These are phyloP conservation scores for Okamejei kenojei DNA, from an alignment of 2,797 vertebrate species.

Conservation along the genomic window DNA sequence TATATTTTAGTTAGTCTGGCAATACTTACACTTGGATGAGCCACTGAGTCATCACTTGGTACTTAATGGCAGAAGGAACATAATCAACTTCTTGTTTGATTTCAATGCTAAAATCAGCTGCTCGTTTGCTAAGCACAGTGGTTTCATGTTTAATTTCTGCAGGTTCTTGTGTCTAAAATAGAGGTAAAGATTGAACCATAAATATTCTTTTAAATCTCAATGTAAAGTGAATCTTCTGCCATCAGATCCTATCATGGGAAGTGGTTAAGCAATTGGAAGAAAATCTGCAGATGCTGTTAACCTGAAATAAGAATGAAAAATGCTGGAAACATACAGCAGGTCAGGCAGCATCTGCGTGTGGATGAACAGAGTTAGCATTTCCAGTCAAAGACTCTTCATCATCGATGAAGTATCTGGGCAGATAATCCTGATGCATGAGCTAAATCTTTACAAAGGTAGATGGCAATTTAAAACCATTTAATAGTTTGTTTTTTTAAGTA, in stretches of 20 bases:
- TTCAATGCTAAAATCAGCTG: conserved; percentile 46
- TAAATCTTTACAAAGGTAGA: too few species aligned
- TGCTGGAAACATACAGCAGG: too few species aligned
- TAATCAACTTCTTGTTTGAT: conserved; percentile 56
- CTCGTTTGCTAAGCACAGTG: conserved; percentile 43
- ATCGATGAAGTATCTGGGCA: too few species aligned
- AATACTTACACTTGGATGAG: conserved; percentile 79
- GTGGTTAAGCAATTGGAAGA: too few species aligned
- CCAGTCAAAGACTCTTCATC: too few species aligned
- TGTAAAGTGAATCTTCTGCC: background rate
- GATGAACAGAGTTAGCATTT: too few species aligned
- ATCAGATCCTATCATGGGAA: background rate
- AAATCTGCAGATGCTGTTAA: too few species aligned
- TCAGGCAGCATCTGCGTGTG: too few species aligned
- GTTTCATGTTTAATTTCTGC: conserved; percentile 55
- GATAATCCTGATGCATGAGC: too few species aligned
- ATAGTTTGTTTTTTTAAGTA: too few species aligned
- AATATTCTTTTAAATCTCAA: background rate
- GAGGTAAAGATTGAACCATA: background rate
- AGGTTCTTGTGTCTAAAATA: conserved; percentile 55
- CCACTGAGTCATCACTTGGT: conserved; percentile 77
- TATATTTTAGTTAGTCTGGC: background rate
- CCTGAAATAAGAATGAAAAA: too few species aligned
- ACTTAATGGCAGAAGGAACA: conserved; percentile 79
- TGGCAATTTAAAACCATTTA: too few species aligned